Conservation (phyloP, 2,113 vertebrate genomes). For the Zosterops japonicus region DNA sequence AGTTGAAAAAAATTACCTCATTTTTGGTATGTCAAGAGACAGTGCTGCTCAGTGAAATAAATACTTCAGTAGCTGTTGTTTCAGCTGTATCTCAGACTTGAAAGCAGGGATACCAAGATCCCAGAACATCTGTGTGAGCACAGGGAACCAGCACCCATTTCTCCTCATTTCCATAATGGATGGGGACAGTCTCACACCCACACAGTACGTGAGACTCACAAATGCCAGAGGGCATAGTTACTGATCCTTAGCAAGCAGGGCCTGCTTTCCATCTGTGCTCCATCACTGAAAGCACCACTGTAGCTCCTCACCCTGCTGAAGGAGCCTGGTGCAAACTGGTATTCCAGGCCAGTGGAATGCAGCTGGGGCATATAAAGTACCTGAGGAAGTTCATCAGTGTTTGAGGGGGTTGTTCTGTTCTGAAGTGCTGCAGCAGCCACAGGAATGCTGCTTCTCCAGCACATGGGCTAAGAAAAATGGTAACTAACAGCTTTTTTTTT, state of each 20-base stretch:
- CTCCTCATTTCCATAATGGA: not conserved
- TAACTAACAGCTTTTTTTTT: not conserved
- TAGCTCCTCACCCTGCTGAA: accelerated
- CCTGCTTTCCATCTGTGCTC: not conserved
- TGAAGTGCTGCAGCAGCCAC: not conserved
- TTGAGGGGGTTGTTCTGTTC: not conserved
- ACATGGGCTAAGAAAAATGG: not conserved
- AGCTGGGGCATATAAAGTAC: accelerated
- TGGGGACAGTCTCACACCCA: accelerated
- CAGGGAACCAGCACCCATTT: accelerated
- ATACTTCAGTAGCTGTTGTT: not conserved
- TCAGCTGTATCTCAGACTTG: not conserved
- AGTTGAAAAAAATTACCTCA: not conserved
- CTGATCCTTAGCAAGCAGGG: not conserved
- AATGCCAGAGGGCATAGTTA: not conserved
- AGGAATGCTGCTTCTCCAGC: not conserved
- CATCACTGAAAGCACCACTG: too few species aligned
- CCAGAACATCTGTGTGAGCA: accelerated
- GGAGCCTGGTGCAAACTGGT: too few species aligned
- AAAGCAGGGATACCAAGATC: not conserved
- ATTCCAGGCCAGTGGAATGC: not conserved
- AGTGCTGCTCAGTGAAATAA: not conserved
- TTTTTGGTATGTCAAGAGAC: not conserved
- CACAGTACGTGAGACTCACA: accelerated
- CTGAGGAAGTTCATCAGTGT: not conserved